Base-by-base conservation (phyloP, 2,113 vertebrate species). In the Okapia johnstoni region DNA sequence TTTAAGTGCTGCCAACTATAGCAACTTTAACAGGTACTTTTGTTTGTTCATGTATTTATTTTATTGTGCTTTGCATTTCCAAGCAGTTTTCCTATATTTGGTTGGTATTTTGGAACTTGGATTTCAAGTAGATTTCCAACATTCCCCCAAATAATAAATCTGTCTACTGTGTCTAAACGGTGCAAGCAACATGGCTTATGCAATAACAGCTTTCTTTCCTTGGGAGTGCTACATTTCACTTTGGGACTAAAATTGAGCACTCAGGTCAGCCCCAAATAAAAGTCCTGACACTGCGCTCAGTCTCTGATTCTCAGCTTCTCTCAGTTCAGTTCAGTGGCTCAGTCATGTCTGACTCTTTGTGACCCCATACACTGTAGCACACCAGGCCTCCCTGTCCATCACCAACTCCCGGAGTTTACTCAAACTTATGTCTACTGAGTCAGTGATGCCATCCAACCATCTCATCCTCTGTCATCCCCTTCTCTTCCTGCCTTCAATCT, bases 11-110 rank as follows among this genome's bases (percentile, higher is more conserved):
- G 98, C 98, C 98, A 98, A 97, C 98, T 97, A 97, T 93, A 98
- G 96, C 98, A 97, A 99, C 98, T 98, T 76, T 99, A 98, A 99
- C 98, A 98, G 98, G 98, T 99, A 99, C 98, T 98, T 98, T 98
- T 98, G 98, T 98, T 98, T 98, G 86, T 96, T 99, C 98, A 98
- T 97, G 97, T 98, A 97, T 98, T 99, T 99, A 98, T 98, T 98
- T 98, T 98, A 60, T 95, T 97, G 88, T 98, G 98, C 95, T 99
- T 98, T 92, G 98, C 98, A 98, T 98, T 96, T 99, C 97, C 90
- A 97, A 96, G 93, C 97, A 98, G 97, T 97, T 98, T 98, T 97
- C 97, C 97, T 96, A 98, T 57, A 92, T 97, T 93, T 98, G 96
- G 97, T 46, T 83, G n/a, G 61, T 61, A 61, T 61, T 70, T 96